Conservation (phyloP, 2,797 vertebrate genomes). For the Natrix natrix region DNA sequence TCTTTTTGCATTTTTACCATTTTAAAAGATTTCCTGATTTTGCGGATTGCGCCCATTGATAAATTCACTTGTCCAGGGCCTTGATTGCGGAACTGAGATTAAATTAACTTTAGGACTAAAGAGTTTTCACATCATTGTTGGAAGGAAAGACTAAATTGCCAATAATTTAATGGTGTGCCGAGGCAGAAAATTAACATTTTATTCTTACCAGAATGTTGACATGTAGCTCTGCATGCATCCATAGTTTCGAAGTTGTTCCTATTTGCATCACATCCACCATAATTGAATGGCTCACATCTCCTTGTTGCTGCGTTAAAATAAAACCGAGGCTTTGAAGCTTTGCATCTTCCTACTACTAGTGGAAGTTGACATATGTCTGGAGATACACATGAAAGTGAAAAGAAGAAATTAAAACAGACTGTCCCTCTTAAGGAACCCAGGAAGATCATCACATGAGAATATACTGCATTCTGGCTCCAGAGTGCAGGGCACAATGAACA, state of each 20-base stretch:
- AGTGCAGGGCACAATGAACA: too few relatives aligned
- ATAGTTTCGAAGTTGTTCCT: rapidly evolving
- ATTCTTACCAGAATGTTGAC: background rate
- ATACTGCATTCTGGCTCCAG: too few relatives aligned
- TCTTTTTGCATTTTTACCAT: background rate
- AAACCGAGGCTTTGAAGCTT: rapidly evolving
- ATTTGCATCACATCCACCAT: background rate
- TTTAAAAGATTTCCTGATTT: too few relatives aligned
- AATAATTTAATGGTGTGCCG: background rate
- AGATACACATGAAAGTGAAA: background rate
- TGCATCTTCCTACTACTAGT: rapidly evolving
- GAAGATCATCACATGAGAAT: too few relatives aligned
- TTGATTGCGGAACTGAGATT: background rate
- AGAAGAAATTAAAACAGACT: background rate
- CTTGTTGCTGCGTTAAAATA: background rate
- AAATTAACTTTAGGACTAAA: background rate
- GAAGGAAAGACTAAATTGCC: background rate
- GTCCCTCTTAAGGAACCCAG: background rate
- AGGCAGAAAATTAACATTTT: too few relatives aligned
- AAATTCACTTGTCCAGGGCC: background rate
- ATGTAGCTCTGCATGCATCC: background rate
- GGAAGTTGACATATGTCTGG: background rate
- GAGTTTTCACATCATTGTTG: background rate
- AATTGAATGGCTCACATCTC: rapidly evolving
- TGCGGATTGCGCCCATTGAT: background rate